Evolutionary conservation across 2,113 vertebrate genomes (phyloP).

Genomic region (Calyptomena viridis): DNA sequence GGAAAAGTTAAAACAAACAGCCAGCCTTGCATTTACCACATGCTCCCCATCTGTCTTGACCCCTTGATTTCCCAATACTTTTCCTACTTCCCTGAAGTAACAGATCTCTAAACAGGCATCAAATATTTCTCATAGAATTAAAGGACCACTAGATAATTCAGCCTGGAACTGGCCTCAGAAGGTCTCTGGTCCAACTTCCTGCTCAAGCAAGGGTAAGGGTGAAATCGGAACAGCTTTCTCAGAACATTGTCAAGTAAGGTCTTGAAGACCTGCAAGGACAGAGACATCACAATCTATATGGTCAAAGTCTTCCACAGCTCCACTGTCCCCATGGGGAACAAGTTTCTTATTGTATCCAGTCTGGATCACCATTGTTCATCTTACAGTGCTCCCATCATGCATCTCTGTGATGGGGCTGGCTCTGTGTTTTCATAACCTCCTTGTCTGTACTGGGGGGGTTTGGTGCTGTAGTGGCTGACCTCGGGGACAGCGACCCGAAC

Average conservation of each 20-base stretch:
- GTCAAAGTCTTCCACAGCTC: background rate
- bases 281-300: background rate
- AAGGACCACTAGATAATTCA: background rate
- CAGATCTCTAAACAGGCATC: background rate
- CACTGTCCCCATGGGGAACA: accelerated
- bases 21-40: background rate
- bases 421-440: background rate
- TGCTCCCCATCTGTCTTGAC: background rate
- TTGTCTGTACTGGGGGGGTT: accelerated
- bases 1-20: background rate
- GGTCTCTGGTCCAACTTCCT: background rate
- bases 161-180: background rate
- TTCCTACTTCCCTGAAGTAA: background rate
- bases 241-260: background rate
- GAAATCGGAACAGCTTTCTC: background rate
- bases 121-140: background rate
- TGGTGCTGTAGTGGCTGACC: too few relatives aligned
- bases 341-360: background rate
- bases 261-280: background rate
- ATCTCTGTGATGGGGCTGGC: background rate
- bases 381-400: background rate
- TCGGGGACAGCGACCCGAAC: too few relatives aligned
- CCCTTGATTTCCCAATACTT: background rate
- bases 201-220: background rate
- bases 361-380: accelerated